Percentiles rank a stretch among this genome's conserved stretches.
Evolutionary conservation across 1,140 invertebrate genomes (phyloP).

Genomic region (Solenopsis invicta): DNA sequence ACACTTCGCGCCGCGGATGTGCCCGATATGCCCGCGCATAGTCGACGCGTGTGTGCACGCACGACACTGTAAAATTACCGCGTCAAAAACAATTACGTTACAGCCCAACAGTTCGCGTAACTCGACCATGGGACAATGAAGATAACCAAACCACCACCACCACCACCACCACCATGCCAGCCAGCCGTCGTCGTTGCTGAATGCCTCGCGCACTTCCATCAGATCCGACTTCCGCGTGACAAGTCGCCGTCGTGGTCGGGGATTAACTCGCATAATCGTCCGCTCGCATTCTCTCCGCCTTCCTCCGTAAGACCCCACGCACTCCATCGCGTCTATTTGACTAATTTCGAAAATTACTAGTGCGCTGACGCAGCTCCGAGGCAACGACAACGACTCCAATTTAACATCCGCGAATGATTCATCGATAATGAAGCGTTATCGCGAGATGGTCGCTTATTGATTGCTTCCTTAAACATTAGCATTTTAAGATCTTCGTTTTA

Average conservation of each 20-base stretch:
- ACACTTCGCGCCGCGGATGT: constrained; percentile 70
- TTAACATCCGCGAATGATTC: constrained; percentile 33
- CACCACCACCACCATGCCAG: constrained; percentile 25
- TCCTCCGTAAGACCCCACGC: not conserved
- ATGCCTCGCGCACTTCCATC: constrained; percentile 15
- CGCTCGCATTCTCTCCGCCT: constrained; percentile 11
- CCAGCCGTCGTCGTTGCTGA: constrained; percentile 32
- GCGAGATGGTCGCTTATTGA: not conserved
- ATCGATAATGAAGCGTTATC: constrained; percentile 31
- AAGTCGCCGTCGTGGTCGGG: constrained; percentile 21
- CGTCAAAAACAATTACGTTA: constrained; percentile 87
- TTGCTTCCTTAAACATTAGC: constrained; percentile 44
- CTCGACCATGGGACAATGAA: constrained; percentile 70
- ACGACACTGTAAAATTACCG: constrained; percentile 87
- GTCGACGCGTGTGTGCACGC: constrained; percentile 79
- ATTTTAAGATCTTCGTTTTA: constrained; percentile 5
- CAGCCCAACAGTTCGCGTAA: constrained; percentile 81
- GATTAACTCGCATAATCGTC: constrained; percentile 56
- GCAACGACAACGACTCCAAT: not conserved
- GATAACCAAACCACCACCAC: constrained; percentile 50
- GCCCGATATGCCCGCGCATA: constrained; percentile 30
- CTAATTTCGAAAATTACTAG: constrained; percentile 57
- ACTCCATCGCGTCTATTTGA: not conserved
- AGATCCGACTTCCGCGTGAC: constrained; percentile 40
- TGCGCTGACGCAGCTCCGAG: not conserved